These are phyloP conservation scores for Leptopilina drosophilae DNA, from an alignment of 2,888 invertebrate species.

Conservation along the genomic window DNA sequence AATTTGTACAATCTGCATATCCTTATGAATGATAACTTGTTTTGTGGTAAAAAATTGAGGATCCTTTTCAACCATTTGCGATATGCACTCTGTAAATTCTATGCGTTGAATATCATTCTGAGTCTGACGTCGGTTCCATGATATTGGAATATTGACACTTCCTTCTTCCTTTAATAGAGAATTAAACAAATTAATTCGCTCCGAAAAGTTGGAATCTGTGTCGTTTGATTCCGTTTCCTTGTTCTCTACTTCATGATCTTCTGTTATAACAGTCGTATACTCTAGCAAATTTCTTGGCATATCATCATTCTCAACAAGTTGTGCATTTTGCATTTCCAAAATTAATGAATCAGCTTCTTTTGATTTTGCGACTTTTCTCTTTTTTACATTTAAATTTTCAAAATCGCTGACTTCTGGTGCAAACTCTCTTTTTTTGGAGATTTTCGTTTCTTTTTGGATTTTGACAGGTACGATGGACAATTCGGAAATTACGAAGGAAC, in stretches of 20 bases:
- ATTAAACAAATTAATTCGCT: background rate
- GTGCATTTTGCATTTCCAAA: too few relatives aligned
- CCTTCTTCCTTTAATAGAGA: background rate
- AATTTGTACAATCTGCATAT: background rate
- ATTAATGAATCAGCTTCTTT: too few relatives aligned
- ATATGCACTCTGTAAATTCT: background rate
- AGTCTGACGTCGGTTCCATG: background rate
- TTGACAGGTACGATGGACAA: conserved; percentile 6
- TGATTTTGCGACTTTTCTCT: background rate
- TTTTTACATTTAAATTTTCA: background rate
- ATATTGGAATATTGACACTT: background rate
- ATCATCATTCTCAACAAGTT: too few relatives aligned
- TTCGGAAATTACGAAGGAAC: background rate
- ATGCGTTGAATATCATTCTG: background rate
- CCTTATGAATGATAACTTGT: background rate
- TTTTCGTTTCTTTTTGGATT: background rate
- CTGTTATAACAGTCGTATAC: too few relatives aligned
- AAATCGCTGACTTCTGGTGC: background rate
- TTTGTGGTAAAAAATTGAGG: background rate
- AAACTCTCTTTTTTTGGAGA: background rate
- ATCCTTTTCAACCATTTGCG: background rate
- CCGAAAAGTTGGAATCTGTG: background rate
- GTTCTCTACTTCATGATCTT: background rate
- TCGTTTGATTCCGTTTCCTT: background rate
- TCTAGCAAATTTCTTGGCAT: too few relatives aligned